Conservation (phyloP, 2,113 vertebrate genomes). For the Isurus oxyrinchus region DNA sequence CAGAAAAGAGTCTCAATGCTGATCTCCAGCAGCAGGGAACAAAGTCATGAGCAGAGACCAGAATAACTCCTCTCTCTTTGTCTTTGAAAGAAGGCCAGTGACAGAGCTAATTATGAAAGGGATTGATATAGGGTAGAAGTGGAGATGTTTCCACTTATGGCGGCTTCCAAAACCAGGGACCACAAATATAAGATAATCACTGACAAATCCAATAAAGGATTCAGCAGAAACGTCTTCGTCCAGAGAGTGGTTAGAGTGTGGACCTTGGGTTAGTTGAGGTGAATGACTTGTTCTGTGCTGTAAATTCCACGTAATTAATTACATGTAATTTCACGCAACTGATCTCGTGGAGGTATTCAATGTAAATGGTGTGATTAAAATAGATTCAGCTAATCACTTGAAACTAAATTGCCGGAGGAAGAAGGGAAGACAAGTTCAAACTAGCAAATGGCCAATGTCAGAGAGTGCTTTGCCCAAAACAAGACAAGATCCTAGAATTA, state of each 20-base stretch:
- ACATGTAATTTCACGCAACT: neutral
- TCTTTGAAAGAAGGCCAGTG: too few relatives aligned
- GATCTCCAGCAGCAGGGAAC: neutral
- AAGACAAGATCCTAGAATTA: neutral
- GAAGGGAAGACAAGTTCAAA: neutral
- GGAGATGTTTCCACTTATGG: too few relatives aligned
- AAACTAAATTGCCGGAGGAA: neutral
- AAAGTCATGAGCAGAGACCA: neutral
- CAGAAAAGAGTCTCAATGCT: neutral
- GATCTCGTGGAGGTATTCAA: neutral
- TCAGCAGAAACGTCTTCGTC: too few relatives aligned
- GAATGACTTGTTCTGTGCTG: too few relatives aligned
- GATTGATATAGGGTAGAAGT: too few relatives aligned
- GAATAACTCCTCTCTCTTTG: neutral
- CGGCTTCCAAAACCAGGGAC: too few relatives aligned
- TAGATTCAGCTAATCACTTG: neutral
- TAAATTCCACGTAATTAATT: neutral
- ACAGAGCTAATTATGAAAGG: too few relatives aligned
- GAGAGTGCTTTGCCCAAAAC: neutral
- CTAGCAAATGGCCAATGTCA: too few relatives aligned
- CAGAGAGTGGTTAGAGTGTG: too few relatives aligned
- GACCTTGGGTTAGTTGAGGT: neutral
- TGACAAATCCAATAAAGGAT: too few relatives aligned
- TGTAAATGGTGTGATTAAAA: neutral
- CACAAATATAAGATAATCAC: too few relatives aligned